Base-by-base conservation (phyloP, 2,797 vertebrate genomes). In the Siniperca scherzeri region DNA sequence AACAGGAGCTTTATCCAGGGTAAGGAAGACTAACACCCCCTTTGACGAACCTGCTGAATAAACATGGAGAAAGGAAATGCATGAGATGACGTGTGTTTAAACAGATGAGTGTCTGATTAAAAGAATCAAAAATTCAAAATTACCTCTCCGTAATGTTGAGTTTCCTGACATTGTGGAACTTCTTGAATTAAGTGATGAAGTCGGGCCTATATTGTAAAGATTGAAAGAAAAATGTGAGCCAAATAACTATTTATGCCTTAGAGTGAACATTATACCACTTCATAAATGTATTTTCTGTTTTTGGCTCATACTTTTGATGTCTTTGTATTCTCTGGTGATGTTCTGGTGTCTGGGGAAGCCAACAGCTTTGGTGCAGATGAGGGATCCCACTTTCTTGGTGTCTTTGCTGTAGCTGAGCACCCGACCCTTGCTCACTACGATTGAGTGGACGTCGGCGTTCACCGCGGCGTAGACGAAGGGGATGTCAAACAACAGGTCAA, bases 291-390 rank as follows among this genome's bases (percentile, higher is more conserved):
- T 46, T 40, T 71, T 89, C 92, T 93, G 93, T 36, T 72, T 81
- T 0, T 5, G 11, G 7, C 0, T 82, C 88, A 0, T 94, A 95
- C 94, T 91, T 96, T 95, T 96, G 59, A 80, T 33, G 16, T 87
- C 84, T 92, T 99, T 99, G 94, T 99, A 99, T 88, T 92, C 92
- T 60, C 85, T 82, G 0, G 97, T 99, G 92, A 99, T 81, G 88
- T 97, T 96, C 76, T 96, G 93, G 17, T 94, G 77, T 42, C 81
- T 86, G 30, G 96, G 91, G 2, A 82, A 87, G 11, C 96, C 96
- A 5, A 97, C 70, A 5, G 94, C 92, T 93, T 99, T 99, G 82
- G 98, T 99, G 92, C 97, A 98, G 91, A 99, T 97, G n/a, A 96
- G 85, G 21, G 94, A 92, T 52, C 98, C 98, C 7, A 98, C 96